Conservation (phyloP, 2,888 invertebrate species). For the Bombyx huttoni region DNA sequence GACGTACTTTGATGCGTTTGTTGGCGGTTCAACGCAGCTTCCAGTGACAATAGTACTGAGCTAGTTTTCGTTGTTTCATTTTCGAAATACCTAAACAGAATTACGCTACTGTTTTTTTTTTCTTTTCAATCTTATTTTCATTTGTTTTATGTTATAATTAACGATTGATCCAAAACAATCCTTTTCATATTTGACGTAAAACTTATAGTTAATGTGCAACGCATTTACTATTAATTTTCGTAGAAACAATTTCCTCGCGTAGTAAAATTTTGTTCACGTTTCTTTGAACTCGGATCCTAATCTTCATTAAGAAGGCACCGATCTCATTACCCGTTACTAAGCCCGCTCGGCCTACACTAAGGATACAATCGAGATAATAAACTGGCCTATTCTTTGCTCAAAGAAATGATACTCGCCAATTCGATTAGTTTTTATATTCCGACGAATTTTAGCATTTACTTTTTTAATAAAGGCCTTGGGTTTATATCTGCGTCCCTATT, state of each 20-base stretch:
- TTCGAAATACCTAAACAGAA: background rate
- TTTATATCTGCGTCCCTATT: no score
- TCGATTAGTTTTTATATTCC: background rate
- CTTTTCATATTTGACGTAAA: no score
- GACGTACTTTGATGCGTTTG: conserved; percentile 19
- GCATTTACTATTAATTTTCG: background rate
- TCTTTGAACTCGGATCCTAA: background rate
- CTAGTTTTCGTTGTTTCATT: background rate
- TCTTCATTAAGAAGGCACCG: background rate
- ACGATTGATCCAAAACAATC: background rate
- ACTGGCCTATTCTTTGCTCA: background rate
- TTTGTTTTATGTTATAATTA: background rate
- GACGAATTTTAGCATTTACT: background rate
- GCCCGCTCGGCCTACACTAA: background rate
- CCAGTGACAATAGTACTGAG: background rate
- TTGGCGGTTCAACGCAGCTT: conserved; percentile 6
- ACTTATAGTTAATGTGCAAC: no score
- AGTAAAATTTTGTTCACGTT: background rate
- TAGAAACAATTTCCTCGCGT: background rate
- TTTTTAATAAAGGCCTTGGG: no score
- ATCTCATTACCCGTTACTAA: background rate
- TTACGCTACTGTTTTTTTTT: background rate
- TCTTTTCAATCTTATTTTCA: no score
- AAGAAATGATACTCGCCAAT: background rate
- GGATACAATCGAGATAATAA: background rate